These are phyloP conservation scores for Macaria notata DNA, from an alignment of 2,888 invertebrate genomes.

Conservation along the genomic window DNA sequence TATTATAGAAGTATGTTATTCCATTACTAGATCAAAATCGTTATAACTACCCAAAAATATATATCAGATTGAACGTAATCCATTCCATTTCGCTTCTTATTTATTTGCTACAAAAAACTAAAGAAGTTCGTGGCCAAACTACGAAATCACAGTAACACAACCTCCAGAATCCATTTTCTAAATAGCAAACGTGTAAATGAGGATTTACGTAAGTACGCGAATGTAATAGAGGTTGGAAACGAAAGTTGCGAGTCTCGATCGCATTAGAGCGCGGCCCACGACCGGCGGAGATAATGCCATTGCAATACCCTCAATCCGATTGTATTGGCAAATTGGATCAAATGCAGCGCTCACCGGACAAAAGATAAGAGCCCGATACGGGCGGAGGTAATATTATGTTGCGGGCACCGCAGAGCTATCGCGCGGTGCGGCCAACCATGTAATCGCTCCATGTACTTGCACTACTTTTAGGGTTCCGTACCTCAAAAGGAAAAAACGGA, in stretches of 20 bases:
- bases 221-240: conserved; percentile 45
- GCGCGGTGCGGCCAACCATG: conserved; percentile 46
- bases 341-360: conserved; percentile 79
- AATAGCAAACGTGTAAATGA: conserved; percentile 32
- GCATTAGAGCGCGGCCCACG: conserved; percentile 68
- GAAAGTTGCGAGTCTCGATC: conserved; percentile 65
- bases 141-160: conserved; percentile 11
- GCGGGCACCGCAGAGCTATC: conserved; percentile 58
- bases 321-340: conserved; percentile 83
- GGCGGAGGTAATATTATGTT: conserved; percentile 67
- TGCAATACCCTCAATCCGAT: conserved; percentile 79
- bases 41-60: not conserved
- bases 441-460: conserved; percentile 53
- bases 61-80: not conserved
- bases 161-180: conserved; percentile 22
- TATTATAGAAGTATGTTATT: too few relatives aligned
- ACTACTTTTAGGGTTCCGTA: too few relatives aligned
- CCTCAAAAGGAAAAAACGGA: too few relatives aligned
- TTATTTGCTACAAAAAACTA: conserved; percentile 6
- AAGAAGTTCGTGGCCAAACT: conserved; percentile 8
- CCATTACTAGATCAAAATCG: too few relatives aligned
- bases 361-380: conserved; percentile 75
- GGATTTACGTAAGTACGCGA: conserved; percentile 35
- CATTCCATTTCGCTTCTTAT: conserved; percentile 3
- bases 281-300: conserved; percentile 73